Base-by-base conservation (phyloP, 2,888 invertebrate genomes). In the Philonicus albiceps region DNA sequence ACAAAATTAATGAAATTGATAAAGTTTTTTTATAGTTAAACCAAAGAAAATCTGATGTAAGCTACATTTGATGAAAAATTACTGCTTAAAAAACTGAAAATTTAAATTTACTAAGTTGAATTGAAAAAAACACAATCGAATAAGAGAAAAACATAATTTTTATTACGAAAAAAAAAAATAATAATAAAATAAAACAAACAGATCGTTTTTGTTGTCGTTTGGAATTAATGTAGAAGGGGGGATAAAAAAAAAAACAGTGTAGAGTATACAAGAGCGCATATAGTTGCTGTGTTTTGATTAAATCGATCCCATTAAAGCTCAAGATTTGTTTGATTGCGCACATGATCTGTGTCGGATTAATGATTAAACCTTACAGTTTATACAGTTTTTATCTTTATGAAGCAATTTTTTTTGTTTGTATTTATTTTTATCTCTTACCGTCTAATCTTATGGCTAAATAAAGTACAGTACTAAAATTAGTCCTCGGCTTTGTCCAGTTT, bases 251-350 rank as follows among this genome's bases (percentile, higher is more conserved):
- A n/a, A 22, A 76, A 40, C 7, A 7, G 40, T 76, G 34, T 76
- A 40, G 34, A 76, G 40, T 76, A 6, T 76, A 76, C 22, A 76
- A 40, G 40, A 40, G 76, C 34, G 76, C 40, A 76, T 78, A 75
- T 76, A 37, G 34, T 76, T 76, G 34, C 49, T 53, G 49, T 80
- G 27, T 80, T 75, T 80, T 80, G 80, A 80, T 80, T 80, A 53
- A 49, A 80, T 80, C 80, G 80, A 80, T 80, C 80, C 53, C 80
- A 80, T 80, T 80, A 80, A 80, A 80, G 80, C 80, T 80, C 80
- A 80, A 74, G 74, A 22, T 80, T 34, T 80, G 40, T 80, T 80
- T 80, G 80, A 53, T 80, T 80, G 80, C 80, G 80, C 80, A 80
- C 49, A 80, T 30, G n/a, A 53, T 53, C 27, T 43, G 80, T 80